These are phyloP conservation scores for Caenorhabditis wallacei DNA, from an alignment of 2,888 invertebrate genomes.

Conservation along the genomic window DNA sequence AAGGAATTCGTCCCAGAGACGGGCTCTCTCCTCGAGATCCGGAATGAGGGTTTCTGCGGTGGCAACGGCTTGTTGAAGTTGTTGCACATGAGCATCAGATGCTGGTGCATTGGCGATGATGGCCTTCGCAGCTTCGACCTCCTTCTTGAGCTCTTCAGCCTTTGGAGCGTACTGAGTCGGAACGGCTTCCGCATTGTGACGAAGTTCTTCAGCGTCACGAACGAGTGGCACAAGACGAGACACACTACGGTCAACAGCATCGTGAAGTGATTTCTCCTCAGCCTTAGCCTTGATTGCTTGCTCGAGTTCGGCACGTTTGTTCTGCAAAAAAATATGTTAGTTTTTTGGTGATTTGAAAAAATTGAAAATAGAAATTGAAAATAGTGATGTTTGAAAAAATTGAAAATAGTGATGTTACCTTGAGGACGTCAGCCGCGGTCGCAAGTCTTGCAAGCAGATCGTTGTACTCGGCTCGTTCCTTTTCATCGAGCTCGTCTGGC, in stretches of 20 bases:
- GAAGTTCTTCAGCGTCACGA: conserved; percentile 64
- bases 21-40: conserved; percentile 6
- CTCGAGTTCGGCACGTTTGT: conserved; percentile 66
- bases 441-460: conserved; percentile 68
- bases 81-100: conserved; percentile 56
- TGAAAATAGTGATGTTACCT: conserved; percentile 39
- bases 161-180: conserved; percentile 68
- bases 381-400: too few relatives aligned
- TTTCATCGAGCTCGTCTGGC: conserved; percentile 64
- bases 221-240: conserved; percentile 67
- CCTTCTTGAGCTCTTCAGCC: conserved; percentile 64
- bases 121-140: conserved; percentile 57
- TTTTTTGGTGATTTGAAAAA: conserved; percentile 1
- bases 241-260: conserved; percentile 57
- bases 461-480: conserved; percentile 66
- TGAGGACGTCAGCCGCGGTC: conserved; percentile 66
- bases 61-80: conserved; percentile 59
- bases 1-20: conserved; percentile 72
- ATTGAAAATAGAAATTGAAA: too few relatives aligned
- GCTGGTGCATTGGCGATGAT: conserved; percentile 50
- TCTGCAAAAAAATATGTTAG: conserved; percentile 36
- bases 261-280: conserved; percentile 62
- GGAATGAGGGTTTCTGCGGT: conserved; percentile 61
- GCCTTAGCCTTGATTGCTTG: conserved; percentile 64
- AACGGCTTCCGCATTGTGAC: conserved; percentile 69